These are phyloP conservation scores for Polypedilum vanderplanki DNA, from an alignment of 1,140 invertebrate genomes.

Conservation along the genomic window DNA sequence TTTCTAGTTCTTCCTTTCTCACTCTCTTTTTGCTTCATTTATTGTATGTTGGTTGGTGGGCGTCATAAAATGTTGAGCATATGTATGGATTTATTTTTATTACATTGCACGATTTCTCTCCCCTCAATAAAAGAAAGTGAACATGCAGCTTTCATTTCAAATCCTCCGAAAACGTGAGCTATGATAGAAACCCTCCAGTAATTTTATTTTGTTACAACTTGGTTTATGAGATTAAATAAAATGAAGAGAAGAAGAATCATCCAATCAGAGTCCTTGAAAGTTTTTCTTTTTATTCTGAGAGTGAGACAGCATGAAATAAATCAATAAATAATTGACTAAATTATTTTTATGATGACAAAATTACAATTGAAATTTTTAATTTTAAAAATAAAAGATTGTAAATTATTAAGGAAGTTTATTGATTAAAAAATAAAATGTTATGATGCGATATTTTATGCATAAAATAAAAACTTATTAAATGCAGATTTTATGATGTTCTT, in stretches of 20 bases:
- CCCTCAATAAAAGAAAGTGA: neutral
- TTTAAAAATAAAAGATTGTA: no score
- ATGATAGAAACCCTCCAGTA: neutral
- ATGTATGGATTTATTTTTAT: constrained; percentile 14
- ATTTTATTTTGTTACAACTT: neutral
- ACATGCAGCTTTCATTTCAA: neutral
- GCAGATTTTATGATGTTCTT: no score
- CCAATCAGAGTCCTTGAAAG: constrained; percentile 25
- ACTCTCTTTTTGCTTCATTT: neutral
- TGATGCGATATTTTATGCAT: no score
- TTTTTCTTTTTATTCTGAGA: no score
- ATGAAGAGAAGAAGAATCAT: neutral
- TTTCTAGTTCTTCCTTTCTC: neutral
- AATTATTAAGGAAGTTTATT: no score
- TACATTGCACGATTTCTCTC: neutral
- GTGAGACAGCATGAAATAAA: no score
- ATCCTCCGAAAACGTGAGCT: neutral
- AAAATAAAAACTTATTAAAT: no score
- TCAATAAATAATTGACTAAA: no score
- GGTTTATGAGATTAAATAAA: no score
- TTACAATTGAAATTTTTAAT: no score
- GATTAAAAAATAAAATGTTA: no score
- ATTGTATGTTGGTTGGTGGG: neutral
- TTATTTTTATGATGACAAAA: no score
- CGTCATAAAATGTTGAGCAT: neutral